A percentile compares a stretch with the other conserved stretches of the same genome.
Evolutionary conservation across 2,888 invertebrate species (phyloP).

Genomic region (Pinctada fucata): DNA sequence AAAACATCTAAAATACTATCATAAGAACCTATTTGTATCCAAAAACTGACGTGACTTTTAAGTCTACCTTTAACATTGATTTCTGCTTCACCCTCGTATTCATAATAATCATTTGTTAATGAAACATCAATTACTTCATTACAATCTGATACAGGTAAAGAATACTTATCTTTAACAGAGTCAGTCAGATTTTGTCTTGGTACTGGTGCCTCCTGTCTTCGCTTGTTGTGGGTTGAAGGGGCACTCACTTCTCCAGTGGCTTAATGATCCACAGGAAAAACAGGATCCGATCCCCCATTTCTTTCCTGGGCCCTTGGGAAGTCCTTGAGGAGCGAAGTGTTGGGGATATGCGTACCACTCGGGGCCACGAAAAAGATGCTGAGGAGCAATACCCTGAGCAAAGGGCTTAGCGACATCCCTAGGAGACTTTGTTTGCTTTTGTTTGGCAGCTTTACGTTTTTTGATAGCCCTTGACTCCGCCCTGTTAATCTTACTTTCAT

Average conservation of each 20-base stretch:
- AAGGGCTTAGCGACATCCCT: too few species aligned
- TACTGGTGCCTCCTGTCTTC: too few species aligned
- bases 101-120: slow-evolving; percentile 33
- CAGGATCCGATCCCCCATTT: slow-evolving; percentile 7
- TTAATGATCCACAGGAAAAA: not conserved
- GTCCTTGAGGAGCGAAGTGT: too few species aligned
- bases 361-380: slow-evolving; percentile 12
- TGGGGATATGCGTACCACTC: too few species aligned
- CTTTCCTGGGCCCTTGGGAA: not conserved
- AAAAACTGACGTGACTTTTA: slow-evolving; percentile 36
- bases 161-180: slow-evolving; percentile 37
- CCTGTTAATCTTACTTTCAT: too few species aligned
- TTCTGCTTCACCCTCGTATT: slow-evolving; percentile 40
- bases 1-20: slow-evolving; percentile 32
- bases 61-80: slow-evolving; percentile 38
- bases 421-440: too few species aligned
- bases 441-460: too few species aligned
- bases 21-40: slow-evolving; percentile 33
- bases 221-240: too few species aligned
- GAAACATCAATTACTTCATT: slow-evolving; percentile 3
- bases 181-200: not conserved
- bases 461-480: too few species aligned
- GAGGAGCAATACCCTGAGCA: too few species aligned
- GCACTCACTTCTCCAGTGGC: slow-evolving; percentile 1
- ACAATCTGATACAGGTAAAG: too few species aligned